Conservation (phyloP, 2,888 invertebrate genomes). For the Zhuqinia jingwanae region DNA sequence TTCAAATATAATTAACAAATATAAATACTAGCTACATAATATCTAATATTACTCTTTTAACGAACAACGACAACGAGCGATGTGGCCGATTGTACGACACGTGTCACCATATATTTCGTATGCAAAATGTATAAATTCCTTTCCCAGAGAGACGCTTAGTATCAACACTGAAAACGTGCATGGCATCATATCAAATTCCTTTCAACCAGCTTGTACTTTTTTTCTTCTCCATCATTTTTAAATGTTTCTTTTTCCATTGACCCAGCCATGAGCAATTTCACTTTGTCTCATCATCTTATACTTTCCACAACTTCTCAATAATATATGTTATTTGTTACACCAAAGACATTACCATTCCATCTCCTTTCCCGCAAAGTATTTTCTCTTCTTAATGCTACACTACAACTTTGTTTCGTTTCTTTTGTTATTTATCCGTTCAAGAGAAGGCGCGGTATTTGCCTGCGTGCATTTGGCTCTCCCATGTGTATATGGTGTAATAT, state of each 20-base stretch:
- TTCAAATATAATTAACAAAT: no score
- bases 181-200: constrained; percentile 2
- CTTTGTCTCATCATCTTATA: constrained; percentile 35
- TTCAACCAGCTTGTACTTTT: constrained; percentile 27
- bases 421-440: neutral
- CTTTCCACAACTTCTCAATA: neutral
- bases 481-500: neutral
- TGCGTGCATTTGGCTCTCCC: neutral
- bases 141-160: no score
- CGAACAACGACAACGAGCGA: no score
- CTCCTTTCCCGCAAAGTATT: neutral
- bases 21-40: no score
- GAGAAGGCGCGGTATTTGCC: neutral
- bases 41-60: no score
- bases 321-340: no score
- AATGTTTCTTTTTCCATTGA: constrained; percentile 14
- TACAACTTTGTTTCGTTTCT: neutral
- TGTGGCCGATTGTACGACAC: no score
- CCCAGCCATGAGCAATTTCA: constrained; percentile 12
- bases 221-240: constrained; percentile 29
- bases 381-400: no score
- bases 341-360: no score
- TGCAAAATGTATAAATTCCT: no score
- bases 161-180: constrained; percentile 41
- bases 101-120: no score